Base-by-base conservation (phyloP, 2,113 vertebrate genomes). In the Equus przewalskii region DNA sequence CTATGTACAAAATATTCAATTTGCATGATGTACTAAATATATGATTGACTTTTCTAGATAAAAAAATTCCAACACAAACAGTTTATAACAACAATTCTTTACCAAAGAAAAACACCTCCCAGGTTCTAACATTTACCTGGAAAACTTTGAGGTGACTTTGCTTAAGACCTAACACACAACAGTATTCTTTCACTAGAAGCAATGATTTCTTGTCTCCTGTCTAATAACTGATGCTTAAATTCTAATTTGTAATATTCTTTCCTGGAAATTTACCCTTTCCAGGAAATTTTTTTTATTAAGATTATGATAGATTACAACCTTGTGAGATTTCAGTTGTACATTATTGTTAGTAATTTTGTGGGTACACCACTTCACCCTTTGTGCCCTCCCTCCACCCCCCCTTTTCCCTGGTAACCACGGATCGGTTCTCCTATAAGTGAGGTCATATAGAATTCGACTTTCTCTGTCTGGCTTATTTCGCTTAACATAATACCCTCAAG, bases 1-100 rank as follows among this genome's bases (percentile, higher is more conserved):
- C 22, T 85, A 80, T 41, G 6, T 44, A 70, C 14, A 83, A 83
- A 94, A 80, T 80, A 87, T 64, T 91, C 15, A 49, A 10, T 46
- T 65, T 72, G 28, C 2, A 30, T 82, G 30, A 87, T 28, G 1
- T 18, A 70, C 8, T 78, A 91, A 82, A 72, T 26, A 86, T 30
- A 60, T 81, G 46, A 72, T 26, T 87, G 73, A 36, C 5, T 94
- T 89, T 78, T 80, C 58, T 79, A 89, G 49, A 44, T 89, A 72
- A 96, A 95, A 95, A 95, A 65, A 51, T 88, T 58, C 1, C 16
- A 85, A 36, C 6, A 70, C 22, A 85, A 73, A 81, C 9, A 95
- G 70, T 84, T 67, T 54, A 62, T n/a, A 15, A 75, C 28, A 70
- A 75, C 11, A 86, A 81, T 67, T 96, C 21, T 54, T 69, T 89